These are phyloP conservation scores for Sorex araneus DNA, from an alignment of 2,113 vertebrate genomes.

Conservation along the genomic window DNA sequence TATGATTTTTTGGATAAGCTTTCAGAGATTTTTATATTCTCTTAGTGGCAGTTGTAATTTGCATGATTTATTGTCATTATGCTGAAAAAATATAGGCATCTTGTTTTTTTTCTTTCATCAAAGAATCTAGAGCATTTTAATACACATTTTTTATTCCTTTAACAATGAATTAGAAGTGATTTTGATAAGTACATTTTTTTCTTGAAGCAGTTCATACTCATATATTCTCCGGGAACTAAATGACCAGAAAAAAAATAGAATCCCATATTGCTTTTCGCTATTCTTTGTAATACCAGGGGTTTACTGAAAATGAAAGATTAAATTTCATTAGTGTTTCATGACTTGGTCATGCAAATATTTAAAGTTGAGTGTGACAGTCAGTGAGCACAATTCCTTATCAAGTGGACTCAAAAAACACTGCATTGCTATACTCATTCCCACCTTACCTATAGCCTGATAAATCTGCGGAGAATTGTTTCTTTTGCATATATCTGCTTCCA, in stretches of 20 bases:
- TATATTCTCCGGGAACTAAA: conserved; percentile 25
- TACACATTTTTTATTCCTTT: conserved; percentile 3
- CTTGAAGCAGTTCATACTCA: not conserved
- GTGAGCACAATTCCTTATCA: conserved; percentile 5
- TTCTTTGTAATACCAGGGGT: not conserved
- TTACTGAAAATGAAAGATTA: conserved; percentile 13
- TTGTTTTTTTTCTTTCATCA: not conserved
- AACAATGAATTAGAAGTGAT: not conserved
- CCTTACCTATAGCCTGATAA: not conserved
- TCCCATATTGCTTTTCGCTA: not conserved
- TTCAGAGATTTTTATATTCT: not conserved
- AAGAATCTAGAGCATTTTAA: not conserved
- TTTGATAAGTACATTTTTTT: conserved; percentile 47
- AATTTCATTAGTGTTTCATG: not conserved
- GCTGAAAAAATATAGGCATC: not conserved
- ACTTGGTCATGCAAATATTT: not conserved
- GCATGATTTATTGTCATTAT: not conserved
- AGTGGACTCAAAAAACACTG: not conserved
- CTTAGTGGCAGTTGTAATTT: not conserved
- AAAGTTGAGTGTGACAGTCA: not conserved
- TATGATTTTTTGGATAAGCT: not conserved
- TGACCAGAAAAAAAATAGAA: conserved; percentile 27
- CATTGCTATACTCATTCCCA: not conserved
- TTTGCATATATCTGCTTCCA: not conserved
- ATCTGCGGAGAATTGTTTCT: not conserved